These are phyloP conservation scores for Hylaeus volcanicus DNA, from an alignment of 1,140 invertebrate species.

Conservation along the genomic window DNA sequence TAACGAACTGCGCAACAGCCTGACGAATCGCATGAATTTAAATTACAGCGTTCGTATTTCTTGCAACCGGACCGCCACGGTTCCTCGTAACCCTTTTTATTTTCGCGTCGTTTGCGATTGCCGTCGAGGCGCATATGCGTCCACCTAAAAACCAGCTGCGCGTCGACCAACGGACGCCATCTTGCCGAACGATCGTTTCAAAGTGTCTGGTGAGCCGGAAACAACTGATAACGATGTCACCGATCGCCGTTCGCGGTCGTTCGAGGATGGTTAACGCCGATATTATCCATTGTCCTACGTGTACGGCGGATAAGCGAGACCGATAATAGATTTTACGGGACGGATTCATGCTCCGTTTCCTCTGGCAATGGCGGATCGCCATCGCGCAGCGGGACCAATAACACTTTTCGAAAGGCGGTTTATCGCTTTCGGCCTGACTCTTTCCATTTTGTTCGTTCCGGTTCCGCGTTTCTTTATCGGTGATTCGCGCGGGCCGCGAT, in stretches of 20 bases:
- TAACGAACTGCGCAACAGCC: not conserved
- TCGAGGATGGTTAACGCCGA: conserved; percentile 72
- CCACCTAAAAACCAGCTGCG: conserved; percentile 34
- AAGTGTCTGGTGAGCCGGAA: conserved; percentile 75
- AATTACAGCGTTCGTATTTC: conserved; percentile 36
- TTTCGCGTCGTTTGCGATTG: conserved; percentile 27
- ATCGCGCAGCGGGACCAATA: conserved; percentile 38
- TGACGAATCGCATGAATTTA: conserved; percentile 19
- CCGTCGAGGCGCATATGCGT: conserved; percentile 70
- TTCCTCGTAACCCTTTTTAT: not conserved
- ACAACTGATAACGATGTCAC: conserved; percentile 75
- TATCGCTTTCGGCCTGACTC: conserved; percentile 21
- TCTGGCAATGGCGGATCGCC: conserved; percentile 42
- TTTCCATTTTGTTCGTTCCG: conserved; percentile 12
- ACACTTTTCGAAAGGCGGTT: conserved; percentile 28
- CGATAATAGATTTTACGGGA: conserved; percentile 68
- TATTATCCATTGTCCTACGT: conserved; percentile 73
- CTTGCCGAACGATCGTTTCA: conserved; percentile 66
- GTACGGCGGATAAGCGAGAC: conserved; percentile 55
- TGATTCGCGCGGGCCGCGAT: not conserved
- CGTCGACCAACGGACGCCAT: conserved; percentile 68
- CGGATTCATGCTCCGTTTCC: conserved; percentile 56
- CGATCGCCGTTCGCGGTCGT: conserved; percentile 73
- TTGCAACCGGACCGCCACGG: not conserved
- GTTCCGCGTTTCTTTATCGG: not conserved